Base-by-base conservation (phyloP, 1,140 invertebrate species). In the Chelonus insularis region DNA sequence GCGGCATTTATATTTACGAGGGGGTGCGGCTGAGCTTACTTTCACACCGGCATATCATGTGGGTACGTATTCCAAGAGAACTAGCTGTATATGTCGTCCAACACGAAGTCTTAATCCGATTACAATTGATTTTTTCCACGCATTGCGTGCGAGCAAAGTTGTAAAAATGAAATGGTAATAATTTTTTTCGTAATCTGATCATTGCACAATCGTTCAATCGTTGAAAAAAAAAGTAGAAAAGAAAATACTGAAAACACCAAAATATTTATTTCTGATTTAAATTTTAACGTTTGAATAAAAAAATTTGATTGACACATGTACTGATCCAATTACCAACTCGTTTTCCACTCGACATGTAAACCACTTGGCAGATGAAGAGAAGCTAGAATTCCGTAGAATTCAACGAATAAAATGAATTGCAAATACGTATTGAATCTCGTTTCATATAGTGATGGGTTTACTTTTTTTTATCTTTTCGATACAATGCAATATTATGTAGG, bases 101-200 rank as follows among this genome's bases (percentile, higher is more conserved):
- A 18, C 61, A 60, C 57, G 23, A 60, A 66, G 59, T 68, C 63
- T 70, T 70, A 73, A 73, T 72, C 70, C 63, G 71, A 73, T 73
- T 69, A 68, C 23, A 57, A 72, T 73, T 62, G 70, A 73, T 70
- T 69, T 63, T 68, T 68, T 64, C 45, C 60, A 59, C 45, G 57
- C 45, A 59, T 32, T 36, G 41, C 57, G 57, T 59, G 41, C 29
- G 23, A n/a, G 21, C 12, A 47, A 16, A n/a, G 29, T 8, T 14
- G 18, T 34, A 52, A 36, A 12, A 23, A 12, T 7, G 25, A 25
- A 43, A 34, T 43, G 20, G 20, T 20, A 20, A 57, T 56, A 29
- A 41, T 11, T 16, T 8, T 20, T 11, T 48, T 23, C 25, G 25
- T 29, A 29, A 29, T 29, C 25, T 4, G 25, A 29, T 29, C 25